These are phyloP conservation scores for Mamestra brassicae DNA, from an alignment of 2,888 invertebrate species.

Conservation along the genomic window DNA sequence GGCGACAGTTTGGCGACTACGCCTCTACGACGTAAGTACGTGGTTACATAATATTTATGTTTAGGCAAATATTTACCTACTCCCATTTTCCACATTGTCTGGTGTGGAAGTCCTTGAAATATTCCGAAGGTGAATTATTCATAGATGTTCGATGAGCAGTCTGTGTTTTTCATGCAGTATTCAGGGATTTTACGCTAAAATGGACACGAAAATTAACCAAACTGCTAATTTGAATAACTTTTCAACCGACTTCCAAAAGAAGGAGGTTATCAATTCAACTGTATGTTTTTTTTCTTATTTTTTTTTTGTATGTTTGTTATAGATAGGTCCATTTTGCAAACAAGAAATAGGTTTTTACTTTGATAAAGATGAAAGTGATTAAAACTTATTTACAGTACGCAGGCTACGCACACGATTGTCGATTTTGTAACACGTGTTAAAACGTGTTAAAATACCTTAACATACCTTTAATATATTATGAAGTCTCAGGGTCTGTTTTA, in stretches of 20 bases:
- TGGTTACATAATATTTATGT: constrained; percentile 52
- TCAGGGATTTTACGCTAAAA: neutral
- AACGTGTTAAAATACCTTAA: too few species aligned
- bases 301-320: too few species aligned
- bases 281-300: too few species aligned
- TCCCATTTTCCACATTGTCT: constrained; percentile 10
- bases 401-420: neutral
- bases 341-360: neutral
- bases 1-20: constrained; percentile 69
- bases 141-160: neutral
- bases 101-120: constrained; percentile 7
- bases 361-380: too few species aligned
- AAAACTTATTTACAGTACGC: neutral
- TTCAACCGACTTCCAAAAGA: neutral
- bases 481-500: neutral
- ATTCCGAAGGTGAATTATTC: constrained; percentile 9
- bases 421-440: neutral
- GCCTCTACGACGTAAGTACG: constrained; percentile 57
- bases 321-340: neutral
- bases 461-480: neutral
- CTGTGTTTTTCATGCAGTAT: neutral
- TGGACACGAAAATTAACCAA: neutral
- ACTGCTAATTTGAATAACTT: neutral
- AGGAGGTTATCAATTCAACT: too few species aligned
- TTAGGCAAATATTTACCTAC: constrained; percentile 28